These are phyloP conservation scores for Drosophila navojoa DNA, from an alignment of 1,140 invertebrate species.

Conservation along the genomic window DNA sequence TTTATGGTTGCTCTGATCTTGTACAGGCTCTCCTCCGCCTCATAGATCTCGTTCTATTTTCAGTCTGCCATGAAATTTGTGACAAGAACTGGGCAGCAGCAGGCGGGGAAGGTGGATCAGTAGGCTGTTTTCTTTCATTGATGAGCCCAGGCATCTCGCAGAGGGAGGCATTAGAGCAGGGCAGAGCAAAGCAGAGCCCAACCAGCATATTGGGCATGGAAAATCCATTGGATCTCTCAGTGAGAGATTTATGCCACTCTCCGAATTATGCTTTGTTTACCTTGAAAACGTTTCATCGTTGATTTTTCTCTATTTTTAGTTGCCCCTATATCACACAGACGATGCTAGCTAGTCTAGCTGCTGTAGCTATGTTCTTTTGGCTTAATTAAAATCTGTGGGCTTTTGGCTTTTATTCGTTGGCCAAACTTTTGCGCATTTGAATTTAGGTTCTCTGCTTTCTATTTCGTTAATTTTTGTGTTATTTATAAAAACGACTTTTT, in stretches of 20 bases:
- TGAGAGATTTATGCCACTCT: constrained; percentile 51
- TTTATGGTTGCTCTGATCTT: constrained; percentile 42
- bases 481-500: constrained; percentile 21
- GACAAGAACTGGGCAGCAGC: constrained; percentile 23
- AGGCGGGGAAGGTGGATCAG: not conserved
- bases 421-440: constrained; percentile 52
- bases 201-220: constrained; percentile 17
- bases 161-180: not conserved
- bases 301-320: constrained; percentile 66
- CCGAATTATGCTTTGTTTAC: constrained; percentile 73
- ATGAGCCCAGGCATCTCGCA: constrained; percentile 23
- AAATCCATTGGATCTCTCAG: constrained; percentile 37
- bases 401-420: constrained; percentile 50
- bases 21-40: not conserved
- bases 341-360: not conserved
- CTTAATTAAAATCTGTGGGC: constrained; percentile 74
- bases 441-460: constrained; percentile 37
- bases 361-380: constrained; percentile 57
- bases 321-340: constrained; percentile 8
- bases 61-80: constrained; percentile 60
- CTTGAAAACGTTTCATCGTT: constrained; percentile 65
- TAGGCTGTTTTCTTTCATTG: constrained; percentile 40
- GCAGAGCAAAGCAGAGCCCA: not conserved
- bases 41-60: constrained; percentile 59
- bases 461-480: constrained; percentile 25